Evolutionary conservation across 2,797 vertebrate species (phyloP).

Genomic region (Trichosurus vulpecula): DNA sequence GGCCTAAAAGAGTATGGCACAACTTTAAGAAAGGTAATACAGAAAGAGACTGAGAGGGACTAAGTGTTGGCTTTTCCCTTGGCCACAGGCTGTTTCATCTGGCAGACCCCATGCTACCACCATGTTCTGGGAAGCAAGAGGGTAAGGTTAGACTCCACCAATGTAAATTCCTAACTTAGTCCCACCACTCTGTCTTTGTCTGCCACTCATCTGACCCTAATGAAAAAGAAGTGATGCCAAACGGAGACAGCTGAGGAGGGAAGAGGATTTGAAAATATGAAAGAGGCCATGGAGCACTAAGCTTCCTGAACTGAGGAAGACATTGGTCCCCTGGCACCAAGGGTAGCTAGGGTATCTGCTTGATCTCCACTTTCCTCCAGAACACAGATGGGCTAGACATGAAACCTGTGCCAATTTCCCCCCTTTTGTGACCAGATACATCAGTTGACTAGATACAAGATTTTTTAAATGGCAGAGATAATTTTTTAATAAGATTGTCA

Average conservation of each 20-base stretch:
- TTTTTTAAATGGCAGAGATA: conserved; percentile 29
- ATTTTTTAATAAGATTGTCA: conserved; percentile 22
- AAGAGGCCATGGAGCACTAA: not conserved
- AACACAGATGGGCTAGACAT: not conserved
- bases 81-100: not conserved
- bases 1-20: not conserved
- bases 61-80: not conserved
- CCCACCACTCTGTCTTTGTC: not conserved
- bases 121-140: not conserved
- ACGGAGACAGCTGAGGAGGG: not conserved
- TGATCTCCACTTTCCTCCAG: not conserved
- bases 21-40: not conserved
- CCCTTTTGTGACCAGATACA: not conserved
- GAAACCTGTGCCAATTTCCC: not conserved
- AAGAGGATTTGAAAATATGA: not conserved
- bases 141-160: not conserved
- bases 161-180: not conserved
- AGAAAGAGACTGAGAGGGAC: not conserved
- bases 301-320: no score
- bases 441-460: not conserved
- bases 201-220: not conserved
- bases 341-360: not conserved
- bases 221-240: not conserved
- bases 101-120: not conserved
- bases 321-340: not conserved